Conservation (phyloP, 2,888 invertebrate species). For the Mycalesis mineus region DNA sequence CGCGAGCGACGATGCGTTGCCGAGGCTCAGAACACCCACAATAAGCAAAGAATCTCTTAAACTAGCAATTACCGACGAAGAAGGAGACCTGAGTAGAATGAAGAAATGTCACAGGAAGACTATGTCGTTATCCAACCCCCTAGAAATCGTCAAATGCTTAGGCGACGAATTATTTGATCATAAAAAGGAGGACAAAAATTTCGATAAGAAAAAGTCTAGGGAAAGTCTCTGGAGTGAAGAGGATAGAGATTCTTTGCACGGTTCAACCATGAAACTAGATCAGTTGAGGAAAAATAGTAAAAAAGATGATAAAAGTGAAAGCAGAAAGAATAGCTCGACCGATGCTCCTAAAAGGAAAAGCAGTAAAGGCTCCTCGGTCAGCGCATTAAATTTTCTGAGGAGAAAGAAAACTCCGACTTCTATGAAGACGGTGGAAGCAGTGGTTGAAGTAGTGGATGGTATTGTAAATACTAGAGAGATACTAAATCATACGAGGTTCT, state of each 20-base stretch:
- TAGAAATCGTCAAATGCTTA: slow-evolving; percentile 68
- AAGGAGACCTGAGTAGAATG: slow-evolving; percentile 50
- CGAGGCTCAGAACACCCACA: slow-evolving; percentile 61
- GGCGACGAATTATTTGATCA: slow-evolving; percentile 71
- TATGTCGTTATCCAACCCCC: slow-evolving; percentile 70
- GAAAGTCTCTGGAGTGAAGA: slow-evolving; percentile 74
- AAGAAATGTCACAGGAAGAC: slow-evolving; percentile 71
- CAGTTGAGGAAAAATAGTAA: slow-evolving; percentile 62
- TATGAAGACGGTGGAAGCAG: slow-evolving; percentile 60
- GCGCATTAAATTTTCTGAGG: slow-evolving; percentile 64
- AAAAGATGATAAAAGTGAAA: slow-evolving; percentile 61
- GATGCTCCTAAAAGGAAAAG: slow-evolving; percentile 65
- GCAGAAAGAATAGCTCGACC: slow-evolving; percentile 54
- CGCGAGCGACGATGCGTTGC: slow-evolving; percentile 65
- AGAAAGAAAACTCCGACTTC: slow-evolving; percentile 65
- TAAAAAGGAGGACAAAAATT: slow-evolving; percentile 62
- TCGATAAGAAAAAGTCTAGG: slow-evolving; percentile 66
- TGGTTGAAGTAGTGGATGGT: slow-evolving; percentile 55
- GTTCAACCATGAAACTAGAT: slow-evolving; percentile 58
- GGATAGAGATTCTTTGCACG: slow-evolving; percentile 65
- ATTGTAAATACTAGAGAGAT: slow-evolving; percentile 54
- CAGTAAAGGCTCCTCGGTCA: slow-evolving; percentile 67
- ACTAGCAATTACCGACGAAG: slow-evolving; percentile 69
- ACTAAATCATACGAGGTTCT: slow-evolving; percentile 56
- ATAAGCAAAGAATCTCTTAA: slow-evolving; percentile 72